Base-by-base conservation (phyloP, 2,888 invertebrate genomes). In the Hymenopus coronatus region DNA sequence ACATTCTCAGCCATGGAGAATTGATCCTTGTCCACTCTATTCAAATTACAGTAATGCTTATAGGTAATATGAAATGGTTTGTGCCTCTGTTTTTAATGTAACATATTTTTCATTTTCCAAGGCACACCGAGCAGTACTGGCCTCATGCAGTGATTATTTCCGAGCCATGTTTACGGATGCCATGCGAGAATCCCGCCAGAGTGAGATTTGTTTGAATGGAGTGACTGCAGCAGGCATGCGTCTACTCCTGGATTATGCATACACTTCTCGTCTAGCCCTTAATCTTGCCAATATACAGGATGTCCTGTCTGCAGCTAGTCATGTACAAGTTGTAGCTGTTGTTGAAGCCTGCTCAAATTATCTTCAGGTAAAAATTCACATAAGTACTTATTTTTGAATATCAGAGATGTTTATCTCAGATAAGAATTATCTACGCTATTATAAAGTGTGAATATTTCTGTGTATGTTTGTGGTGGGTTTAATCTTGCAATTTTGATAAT, bases 161-260 rank as follows among this genome's bases (percentile, higher is more conserved):
- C 94, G 96, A 91, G 96, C 96, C 88, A 96, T 96, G 96, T 97
- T 97, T 91, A 96, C 96, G 0, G 96, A 95, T 92, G 95, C 95
- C 85, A 95, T 96, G 95, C 93, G 94, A 90, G 96, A 97, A 92
- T 94, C 96, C 33, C 93, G 94, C 28, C 95, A 96, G 92, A 94
- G 94, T 88, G 95, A 96, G 92, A 96, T 96, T 12, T 94, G 94
- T 90, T 92, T 96, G 70, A 95, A 96, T 91, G 96, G 96, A 3
- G 95, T 96, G 8, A 95, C 95, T 9, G 95, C 96, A 0, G 94
- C 94, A 83, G 96, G 96, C 28, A 95, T 96, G 92, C 93, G 94
- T 88, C 93, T 95, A 84, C 93, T 96, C 3, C 93, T 97, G 25
- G 95, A 96, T 91, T 96, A 95, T 92, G 96, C 96, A 27, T 97